Evolutionary conservation across 2,113 vertebrate genomes (phyloP).

Genomic region (Zosterops lateralis): DNA sequence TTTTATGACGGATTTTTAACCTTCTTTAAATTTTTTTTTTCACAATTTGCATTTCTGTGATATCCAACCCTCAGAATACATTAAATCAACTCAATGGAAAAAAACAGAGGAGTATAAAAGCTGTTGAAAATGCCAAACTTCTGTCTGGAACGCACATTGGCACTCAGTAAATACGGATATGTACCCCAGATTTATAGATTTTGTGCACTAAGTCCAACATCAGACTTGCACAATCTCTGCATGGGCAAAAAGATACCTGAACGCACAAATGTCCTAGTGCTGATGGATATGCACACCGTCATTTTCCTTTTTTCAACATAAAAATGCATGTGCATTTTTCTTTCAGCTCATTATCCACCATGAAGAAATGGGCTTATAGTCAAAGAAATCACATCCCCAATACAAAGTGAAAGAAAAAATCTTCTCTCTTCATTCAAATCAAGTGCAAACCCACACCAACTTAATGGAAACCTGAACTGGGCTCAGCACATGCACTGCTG

Average conservation of each 20-base stretch:
- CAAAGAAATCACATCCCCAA: background rate
- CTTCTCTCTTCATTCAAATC: background rate
- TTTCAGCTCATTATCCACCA: background rate
- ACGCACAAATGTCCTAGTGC: background rate
- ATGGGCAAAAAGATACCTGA: background rate
- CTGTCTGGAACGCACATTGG: background rate
- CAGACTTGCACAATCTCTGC: background rate
- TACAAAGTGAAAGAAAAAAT: background rate
- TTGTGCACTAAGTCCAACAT: background rate
- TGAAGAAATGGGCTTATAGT: background rate
- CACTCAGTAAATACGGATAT: background rate
- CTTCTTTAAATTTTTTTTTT: background rate
- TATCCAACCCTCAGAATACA: background rate
- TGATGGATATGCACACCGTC: background rate
- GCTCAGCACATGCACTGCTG: background rate
- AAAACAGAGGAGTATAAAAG: background rate
- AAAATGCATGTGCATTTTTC: background rate
- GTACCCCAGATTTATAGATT: background rate
- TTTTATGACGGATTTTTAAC: background rate
- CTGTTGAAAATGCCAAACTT: conserved; percentile 1
- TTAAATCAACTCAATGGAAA: background rate
- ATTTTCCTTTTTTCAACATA: background rate
- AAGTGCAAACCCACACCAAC: background rate
- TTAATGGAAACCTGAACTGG: background rate
- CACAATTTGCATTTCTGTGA: background rate